A percentile compares a stretch with the other conserved stretches of the same genome.
These are phyloP conservation scores for Amphimallon solstitiale DNA, from an alignment of 2,888 invertebrate genomes.

Conservation along the genomic window DNA sequence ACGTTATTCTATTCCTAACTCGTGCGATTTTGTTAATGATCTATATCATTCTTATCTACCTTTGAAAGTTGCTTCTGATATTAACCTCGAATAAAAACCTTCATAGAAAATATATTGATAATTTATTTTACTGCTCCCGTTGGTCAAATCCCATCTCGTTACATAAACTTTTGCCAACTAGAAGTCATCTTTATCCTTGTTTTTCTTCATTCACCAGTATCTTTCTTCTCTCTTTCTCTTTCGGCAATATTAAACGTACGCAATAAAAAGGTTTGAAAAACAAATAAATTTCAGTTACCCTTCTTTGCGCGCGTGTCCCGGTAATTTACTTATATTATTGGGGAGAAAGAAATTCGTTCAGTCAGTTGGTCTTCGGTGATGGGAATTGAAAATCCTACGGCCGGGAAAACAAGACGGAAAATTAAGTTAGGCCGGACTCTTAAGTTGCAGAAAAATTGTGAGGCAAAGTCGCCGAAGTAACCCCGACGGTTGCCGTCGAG, in stretches of 20 bases:
- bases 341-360: constrained; percentile 5
- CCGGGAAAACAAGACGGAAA: constrained; percentile 1
- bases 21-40: too few relatives aligned
- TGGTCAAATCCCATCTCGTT: too few relatives aligned
- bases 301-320: constrained; percentile 1
- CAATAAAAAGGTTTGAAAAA: constrained; percentile 30
- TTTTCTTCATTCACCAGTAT: neutral
- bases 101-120: too few relatives aligned
- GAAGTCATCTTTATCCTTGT: neutral
- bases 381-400: too few relatives aligned
- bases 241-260: constrained; percentile 18
- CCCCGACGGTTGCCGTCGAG: neutral
- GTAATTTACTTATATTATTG: constrained; percentile 24
- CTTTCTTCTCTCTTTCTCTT: neutral
- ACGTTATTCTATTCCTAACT: too few relatives aligned
- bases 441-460: neutral
- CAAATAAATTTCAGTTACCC: constrained; percentile 27
- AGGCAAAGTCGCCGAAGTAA: neutral
- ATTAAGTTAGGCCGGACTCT: constrained; percentile 5
- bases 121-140: too few relatives aligned
- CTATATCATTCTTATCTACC: too few relatives aligned
- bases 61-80: too few relatives aligned
- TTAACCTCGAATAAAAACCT: too few relatives aligned
- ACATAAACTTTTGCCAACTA: neutral
- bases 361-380: neutral